Conservation (phyloP, 2,888 invertebrate species). For the Cylloceria caligata region DNA sequence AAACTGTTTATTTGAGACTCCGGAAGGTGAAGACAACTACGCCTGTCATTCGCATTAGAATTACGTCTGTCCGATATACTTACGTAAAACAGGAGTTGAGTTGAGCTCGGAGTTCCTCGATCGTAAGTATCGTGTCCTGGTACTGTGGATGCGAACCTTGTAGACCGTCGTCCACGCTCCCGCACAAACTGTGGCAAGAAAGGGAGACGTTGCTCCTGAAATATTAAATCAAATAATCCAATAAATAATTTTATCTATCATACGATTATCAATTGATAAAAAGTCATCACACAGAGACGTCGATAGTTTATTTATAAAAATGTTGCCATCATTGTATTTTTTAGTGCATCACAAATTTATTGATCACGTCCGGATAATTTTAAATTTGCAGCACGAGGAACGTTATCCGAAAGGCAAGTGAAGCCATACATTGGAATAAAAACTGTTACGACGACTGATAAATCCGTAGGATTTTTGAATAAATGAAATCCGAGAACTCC, state of each 20-base stretch:
- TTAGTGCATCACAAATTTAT: no score
- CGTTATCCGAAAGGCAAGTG: no score
- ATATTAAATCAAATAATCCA: slow-evolving; percentile 35
- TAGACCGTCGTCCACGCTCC: slow-evolving; percentile 78
- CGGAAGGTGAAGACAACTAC: not conserved
- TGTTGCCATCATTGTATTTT: no score
- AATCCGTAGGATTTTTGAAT: no score
- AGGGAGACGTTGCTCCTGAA: slow-evolving; percentile 82
- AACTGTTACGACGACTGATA: no score
- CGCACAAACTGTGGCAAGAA: slow-evolving; percentile 80
- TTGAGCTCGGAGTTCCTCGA: slow-evolving; percentile 90
- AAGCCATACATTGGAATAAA: no score
- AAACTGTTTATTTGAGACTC: not conserved
- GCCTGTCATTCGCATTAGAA: not conserved
- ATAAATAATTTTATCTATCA: not conserved
- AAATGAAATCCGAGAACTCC: not conserved
- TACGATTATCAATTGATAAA: not conserved
- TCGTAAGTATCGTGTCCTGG: slow-evolving; percentile 87
- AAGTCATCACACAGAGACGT: no score
- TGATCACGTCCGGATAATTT: no score
- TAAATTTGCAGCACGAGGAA: no score
- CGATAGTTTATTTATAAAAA: no score
- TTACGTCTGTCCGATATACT: slow-evolving; percentile 75
- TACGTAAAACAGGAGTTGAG: slow-evolving; percentile 90
- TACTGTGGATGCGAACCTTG: slow-evolving; percentile 83